Evolutionary conservation across 2,113 vertebrate genomes (phyloP).

Genomic region (Panthera uncia): DNA sequence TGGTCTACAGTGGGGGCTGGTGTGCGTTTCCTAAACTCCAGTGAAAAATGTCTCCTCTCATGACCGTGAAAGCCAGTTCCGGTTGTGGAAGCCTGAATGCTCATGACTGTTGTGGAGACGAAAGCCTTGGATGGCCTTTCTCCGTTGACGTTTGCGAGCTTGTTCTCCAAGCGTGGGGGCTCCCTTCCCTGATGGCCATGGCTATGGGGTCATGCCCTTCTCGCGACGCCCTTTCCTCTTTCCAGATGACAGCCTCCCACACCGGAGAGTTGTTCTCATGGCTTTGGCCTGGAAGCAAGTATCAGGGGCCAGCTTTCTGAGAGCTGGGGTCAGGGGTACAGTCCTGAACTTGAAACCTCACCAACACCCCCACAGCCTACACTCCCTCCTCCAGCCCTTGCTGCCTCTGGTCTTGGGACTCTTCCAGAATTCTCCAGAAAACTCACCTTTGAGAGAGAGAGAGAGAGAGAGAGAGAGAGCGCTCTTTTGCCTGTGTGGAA

Average conservation of each 20-base stretch:
- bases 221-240: not conserved
- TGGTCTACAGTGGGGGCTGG: not conserved
- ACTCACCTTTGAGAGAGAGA: not conserved
- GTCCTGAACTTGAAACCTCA: not conserved
- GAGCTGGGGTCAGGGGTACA: not conserved
- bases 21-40: constrained; percentile 7
- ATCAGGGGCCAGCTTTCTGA: not conserved
- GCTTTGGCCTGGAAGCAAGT: not conserved
- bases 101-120: not conserved
- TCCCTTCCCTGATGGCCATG: not conserved
- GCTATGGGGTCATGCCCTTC: not conserved
- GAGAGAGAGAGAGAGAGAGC: not conserved
- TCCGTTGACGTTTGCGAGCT: not conserved
- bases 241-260: not conserved
- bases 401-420: not conserved
- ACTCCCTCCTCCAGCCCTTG: not conserved
- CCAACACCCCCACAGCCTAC: not conserved
- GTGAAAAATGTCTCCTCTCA: not conserved
- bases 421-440: constrained; percentile 36
- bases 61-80: not conserved
- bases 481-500: not conserved
- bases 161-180: not conserved
- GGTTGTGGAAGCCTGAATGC: not conserved
- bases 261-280: not conserved
- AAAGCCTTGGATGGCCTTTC: constrained; percentile 13